These are phyloP conservation scores for Plebejus argus DNA, from an alignment of 2,888 invertebrate genomes.

Conservation along the genomic window DNA sequence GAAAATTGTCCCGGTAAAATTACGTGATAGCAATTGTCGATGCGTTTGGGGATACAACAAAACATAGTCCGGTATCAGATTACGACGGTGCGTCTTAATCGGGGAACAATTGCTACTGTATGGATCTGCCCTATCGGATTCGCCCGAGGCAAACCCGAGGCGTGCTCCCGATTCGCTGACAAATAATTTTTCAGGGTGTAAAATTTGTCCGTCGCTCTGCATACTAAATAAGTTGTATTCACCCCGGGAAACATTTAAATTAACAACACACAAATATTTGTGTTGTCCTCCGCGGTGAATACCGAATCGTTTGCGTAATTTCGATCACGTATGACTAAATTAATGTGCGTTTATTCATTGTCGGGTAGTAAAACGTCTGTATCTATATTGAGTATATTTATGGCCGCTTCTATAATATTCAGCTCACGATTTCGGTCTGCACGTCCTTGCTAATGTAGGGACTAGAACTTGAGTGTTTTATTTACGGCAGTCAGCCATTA, in stretches of 20 bases:
- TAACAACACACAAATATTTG: slow-evolving; percentile 32
- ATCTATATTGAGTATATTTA: slow-evolving; percentile 13
- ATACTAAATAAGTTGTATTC: slow-evolving; percentile 2
- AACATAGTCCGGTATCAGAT: background rate
- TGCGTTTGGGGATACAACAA: background rate
- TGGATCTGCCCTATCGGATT: background rate
- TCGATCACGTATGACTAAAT: slow-evolving; percentile 36
- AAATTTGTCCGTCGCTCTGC: background rate
- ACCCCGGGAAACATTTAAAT: slow-evolving; percentile 11
- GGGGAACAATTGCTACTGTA: slow-evolving; percentile 7
- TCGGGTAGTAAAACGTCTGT: slow-evolving; percentile 30
- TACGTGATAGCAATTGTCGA: background rate
- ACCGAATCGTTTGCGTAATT: slow-evolving; percentile 34
- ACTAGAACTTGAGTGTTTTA: background rate
- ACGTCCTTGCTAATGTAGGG: slow-evolving; percentile 4
- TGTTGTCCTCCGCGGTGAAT: slow-evolving; percentile 33
- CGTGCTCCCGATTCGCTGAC: slow-evolving; percentile 3
- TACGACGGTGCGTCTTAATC: background rate
- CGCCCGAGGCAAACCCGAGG: background rate
- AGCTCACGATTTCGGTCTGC: background rate
- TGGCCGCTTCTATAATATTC: background rate
- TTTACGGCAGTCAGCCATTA: background rate
- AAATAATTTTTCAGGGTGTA: slow-evolving; percentile 11
- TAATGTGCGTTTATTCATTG: slow-evolving; percentile 34
- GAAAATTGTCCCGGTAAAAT: background rate